Evolutionary conservation across 2,797 vertebrate genomes (phyloP), one percentile per base, ranked within the genome.

Genomic region (Eospalax fontanierii): DNA sequence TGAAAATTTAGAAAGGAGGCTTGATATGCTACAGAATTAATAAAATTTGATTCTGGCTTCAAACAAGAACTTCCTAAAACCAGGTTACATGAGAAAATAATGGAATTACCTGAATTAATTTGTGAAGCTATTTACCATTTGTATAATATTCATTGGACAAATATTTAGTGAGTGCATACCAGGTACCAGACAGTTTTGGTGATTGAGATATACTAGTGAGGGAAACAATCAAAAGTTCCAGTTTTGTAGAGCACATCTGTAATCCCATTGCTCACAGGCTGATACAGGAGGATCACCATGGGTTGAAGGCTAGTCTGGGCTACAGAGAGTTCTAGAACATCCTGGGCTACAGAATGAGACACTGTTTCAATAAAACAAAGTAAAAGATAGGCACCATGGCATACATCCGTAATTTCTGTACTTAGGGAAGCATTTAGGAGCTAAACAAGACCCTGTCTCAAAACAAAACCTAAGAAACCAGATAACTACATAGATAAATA

Each of bases 31-130:
- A 83, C n/a, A n/a, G n/a, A n/a, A n/a, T n/a, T n/a, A 82, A 89
- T 65, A 76, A 83, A 95, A 87, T 91, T 89, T 80, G 65, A 30
- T 30, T 91, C 9, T 87, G 19, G 16, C 35, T 54, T 43, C 57
- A 66, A 76, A 89, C 28, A 91, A 92, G 70, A 33, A 50, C 30
- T 93, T 82, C 50, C 28, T 90, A 43, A 96, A 90, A 80, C n/a
- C 59, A 59, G 35, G 33, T 85, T 93, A 54, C 24, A 89, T n/a
- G n/a, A 38, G 7, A 68, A 46, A 30, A 65, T 89, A 63, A 68
- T 78, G 9, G 30, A n/a, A 65, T 71, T 87, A 74, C 11, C 61
- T 90, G 35, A 81, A 71, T 22, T 14, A 50, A 33, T 71, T 76
- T 84, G 30, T 91, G 82, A 89, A 66, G 40, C 50, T 8, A 8